Evolutionary conservation across 2,113 vertebrate species (phyloP).

Genomic region (Oncorhynchus keta): DNA sequence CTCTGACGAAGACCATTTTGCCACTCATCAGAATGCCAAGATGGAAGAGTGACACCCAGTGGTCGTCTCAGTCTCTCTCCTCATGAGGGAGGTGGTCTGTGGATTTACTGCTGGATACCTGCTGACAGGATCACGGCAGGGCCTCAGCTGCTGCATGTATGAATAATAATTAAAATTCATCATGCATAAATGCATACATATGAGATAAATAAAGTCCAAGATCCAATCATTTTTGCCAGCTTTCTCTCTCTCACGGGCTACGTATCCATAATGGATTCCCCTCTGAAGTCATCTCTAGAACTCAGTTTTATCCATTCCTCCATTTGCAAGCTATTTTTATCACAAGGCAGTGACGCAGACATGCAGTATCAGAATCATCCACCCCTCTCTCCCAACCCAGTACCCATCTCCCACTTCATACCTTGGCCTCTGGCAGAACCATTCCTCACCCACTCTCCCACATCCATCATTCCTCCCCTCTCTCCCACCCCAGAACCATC

Average conservation of each 20-base stretch:
- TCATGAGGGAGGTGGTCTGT: conserved; percentile 1
- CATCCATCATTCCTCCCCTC: too few species aligned
- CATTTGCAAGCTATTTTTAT: conserved; percentile 65
- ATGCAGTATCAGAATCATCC: conserved; percentile 38
- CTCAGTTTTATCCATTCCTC: neutral
- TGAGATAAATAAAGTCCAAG: conserved; percentile 28
- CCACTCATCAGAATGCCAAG: conserved; percentile 1
- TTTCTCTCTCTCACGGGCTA: conserved; percentile 12
- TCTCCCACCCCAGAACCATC: conserved; percentile 22
- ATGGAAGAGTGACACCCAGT: conserved; percentile 49
- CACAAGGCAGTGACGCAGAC: conserved; percentile 55
- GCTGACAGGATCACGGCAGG: neutral
- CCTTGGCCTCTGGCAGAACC: too few species aligned
- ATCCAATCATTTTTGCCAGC: conserved; percentile 36
- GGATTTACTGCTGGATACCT: conserved; percentile 12
- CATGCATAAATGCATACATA: conserved; percentile 35
- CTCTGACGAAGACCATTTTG: neutral
- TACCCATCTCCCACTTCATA: neutral
- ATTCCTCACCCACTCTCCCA: too few species aligned
- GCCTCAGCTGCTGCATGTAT: conserved; percentile 29
- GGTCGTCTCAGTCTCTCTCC: conserved; percentile 14
- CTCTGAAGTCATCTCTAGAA: conserved; percentile 3
- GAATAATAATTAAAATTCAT: conserved; percentile 34
- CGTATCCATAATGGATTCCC: conserved; percentile 29
- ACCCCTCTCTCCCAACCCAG: too few species aligned